Evolutionary conservation across 2,888 invertebrate species (phyloP), one percentile per base, ranked within the genome.

Genomic region (Drosophila sordidula): DNA sequence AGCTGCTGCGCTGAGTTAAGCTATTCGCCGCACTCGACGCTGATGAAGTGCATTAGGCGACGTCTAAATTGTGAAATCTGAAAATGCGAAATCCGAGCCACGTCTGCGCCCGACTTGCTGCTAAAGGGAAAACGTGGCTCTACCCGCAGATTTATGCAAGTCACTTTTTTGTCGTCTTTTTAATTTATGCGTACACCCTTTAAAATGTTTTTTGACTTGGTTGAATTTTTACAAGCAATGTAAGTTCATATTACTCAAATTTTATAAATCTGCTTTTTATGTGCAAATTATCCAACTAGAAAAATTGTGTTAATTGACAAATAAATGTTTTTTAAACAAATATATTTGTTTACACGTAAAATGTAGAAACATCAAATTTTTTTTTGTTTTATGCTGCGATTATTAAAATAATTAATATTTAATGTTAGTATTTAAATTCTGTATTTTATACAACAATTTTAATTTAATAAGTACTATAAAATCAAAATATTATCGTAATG

Each of bases 141-240:
- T 52, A n/a, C 59, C 58, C 6, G 44, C 80, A 71, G 66, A 78
- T 80, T 80, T 75, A 80, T 80, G 80, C 0, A 34, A 32, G 0
- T 29, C 59, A n/a, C 18, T 42, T 47, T 46, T 50, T 32, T 36
- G 26, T 41, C 29, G 4, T 42, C n/a, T 36, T 50, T 29, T 12
- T 55, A 68, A 68, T 68, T 67, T 57, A 57, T 57, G 49, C 56
- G 22, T 2, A 11, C 16, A 29, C 2, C 4, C 39, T 3, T 39
- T 11, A 38, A 6, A 47, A 6, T 22, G 16, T 3, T 14, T 4
- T n/a, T 38, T 16, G 29, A 22, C 26, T 4, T n/a, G 38, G 26
- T 47, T 38, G n/a, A 56, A 26, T 38, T 38, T 6, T 6, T 1
- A 8, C 0, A 4, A 6, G 1, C 38, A 6, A n/a, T 41, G n/a